Evolutionary conservation across 2,888 invertebrate species (phyloP), one percentile per base, ranked within the genome.

Genomic region (Kryphioiulus occultus): DNA sequence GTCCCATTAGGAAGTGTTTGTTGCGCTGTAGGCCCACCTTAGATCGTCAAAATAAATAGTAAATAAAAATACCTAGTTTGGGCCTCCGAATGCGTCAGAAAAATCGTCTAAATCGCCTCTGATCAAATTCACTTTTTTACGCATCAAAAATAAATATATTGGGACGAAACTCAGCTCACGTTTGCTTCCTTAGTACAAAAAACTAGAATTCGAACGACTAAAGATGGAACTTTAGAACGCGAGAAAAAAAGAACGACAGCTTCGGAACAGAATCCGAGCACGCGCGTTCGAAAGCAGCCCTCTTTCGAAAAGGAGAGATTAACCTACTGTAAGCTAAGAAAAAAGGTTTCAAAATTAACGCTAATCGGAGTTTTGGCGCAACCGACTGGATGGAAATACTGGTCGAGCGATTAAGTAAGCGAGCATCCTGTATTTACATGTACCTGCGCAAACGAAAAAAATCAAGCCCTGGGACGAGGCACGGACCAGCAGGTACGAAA

Each of bases 401-500:
- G 22, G n/a, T n/a, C 22, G 22, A 59, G 22, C 53, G 19, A 19
- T 9, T 59, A n/a, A n/a, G 4, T 22, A 22, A 22, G 22, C n/a
- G 17, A 15, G 22, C 19, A 59, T 59, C 59, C 59, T 59, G 59
- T 59, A 59, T 22, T 59, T 19, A 0, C 47, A 3, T 59, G 59
- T 22, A 22, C 9, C n/a, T n/a, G 22, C n/a, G 22, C n/a, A 59
- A n/a, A n/a, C n/a, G 59, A 59, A 59, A 59, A 42, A 59, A 59
- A 59, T 0, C 59, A 53, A 59, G n/a, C 22, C n/a, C n/a, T n/a
- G n/a, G 59, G 59, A 59, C 59, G 59, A 59, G 59, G 22, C 59
- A 22, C 59, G 59, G 59, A 59, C 59, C n/a, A n/a, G 59, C 59
- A 59, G 59, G 59, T 59, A 59, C 59, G n/a, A 59, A 59, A 59